Evolutionary conservation across 2,888 invertebrate species (phyloP).

Genomic region (Palloptera scutellata): DNA sequence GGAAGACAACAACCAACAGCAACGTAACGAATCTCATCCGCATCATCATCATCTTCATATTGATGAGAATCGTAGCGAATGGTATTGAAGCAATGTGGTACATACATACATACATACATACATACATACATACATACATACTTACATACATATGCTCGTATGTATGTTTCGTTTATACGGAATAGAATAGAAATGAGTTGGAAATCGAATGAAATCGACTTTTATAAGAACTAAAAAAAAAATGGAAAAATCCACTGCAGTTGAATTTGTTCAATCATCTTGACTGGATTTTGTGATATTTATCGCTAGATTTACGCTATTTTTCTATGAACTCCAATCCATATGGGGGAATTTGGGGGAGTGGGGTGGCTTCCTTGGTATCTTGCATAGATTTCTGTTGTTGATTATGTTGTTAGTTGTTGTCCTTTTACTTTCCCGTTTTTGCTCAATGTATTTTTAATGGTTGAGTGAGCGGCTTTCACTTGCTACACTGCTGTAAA

Average conservation of each 20-base stretch:
- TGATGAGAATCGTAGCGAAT: not conserved
- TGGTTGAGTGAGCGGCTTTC: slow-evolving; percentile 22
- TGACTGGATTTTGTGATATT: slow-evolving; percentile 41
- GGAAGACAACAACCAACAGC: not conserved
- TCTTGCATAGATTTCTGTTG: slow-evolving; percentile 16
- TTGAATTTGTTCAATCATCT: slow-evolving; percentile 40
- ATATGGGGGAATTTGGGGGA: not conserved
- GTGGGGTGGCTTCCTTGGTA: not conserved
- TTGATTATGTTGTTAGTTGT: slow-evolving; percentile 20
- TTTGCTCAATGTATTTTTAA: slow-evolving; percentile 17
- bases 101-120: no score
- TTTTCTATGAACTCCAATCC: slow-evolving; percentile 25
- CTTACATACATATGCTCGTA: no score
- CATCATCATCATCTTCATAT: not conserved
- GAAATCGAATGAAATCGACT: no score
- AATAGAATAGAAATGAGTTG: no score
- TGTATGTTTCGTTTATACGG: no score
- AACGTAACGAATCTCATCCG: not conserved
- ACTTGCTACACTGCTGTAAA: slow-evolving; percentile 7
- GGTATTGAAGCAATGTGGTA: not conserved
- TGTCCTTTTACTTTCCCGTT: slow-evolving; percentile 17
- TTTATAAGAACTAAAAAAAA: no score
- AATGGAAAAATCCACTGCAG: not conserved
- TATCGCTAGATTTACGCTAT: slow-evolving; percentile 41
- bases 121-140: no score